Conservation (phyloP, 2,888 invertebrate species). For the Brachyptera risi region DNA sequence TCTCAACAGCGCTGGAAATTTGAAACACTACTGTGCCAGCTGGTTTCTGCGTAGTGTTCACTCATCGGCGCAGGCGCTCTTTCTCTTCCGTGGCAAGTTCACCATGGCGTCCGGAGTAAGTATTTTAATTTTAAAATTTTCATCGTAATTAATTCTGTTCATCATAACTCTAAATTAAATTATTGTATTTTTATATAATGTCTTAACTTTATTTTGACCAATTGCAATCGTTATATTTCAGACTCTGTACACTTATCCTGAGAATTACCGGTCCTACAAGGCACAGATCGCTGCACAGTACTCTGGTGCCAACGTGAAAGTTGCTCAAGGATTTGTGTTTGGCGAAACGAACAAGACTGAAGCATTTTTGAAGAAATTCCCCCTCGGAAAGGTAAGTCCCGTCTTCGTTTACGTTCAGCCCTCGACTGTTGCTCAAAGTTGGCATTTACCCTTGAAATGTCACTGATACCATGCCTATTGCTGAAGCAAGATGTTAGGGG, state of each 20-base stretch:
- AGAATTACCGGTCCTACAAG: conserved; percentile 98
- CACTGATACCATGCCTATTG: too few relatives aligned
- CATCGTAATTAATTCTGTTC: conserved; percentile 11
- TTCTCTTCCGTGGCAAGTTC: conserved; percentile 42
- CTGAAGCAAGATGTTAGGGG: too few relatives aligned
- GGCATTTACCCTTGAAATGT: too few relatives aligned
- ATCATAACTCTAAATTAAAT: conserved; percentile 13
- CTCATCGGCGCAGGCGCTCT: too few relatives aligned
- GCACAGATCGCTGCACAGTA: conserved; percentile 96
- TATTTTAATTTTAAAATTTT: conserved; percentile 39
- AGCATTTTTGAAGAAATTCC: conserved; percentile 89
- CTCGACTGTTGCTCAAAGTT: too few relatives aligned
- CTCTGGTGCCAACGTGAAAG: conserved; percentile 81
- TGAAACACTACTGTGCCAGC: too few relatives aligned
- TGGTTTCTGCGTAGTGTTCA: too few relatives aligned
- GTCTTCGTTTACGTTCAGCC: too few relatives aligned
- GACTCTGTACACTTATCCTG: conserved; percentile 97
- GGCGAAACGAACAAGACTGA: conserved; percentile 89
- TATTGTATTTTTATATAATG: background rate
- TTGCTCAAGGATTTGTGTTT: conserved; percentile 81
- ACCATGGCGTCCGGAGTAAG: conserved; percentile 55
- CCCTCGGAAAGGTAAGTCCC: conserved; percentile 87
- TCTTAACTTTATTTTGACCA: background rate
- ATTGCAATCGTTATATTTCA: too few relatives aligned
- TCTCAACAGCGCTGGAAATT: too few relatives aligned